Conservation (phyloP, 2,113 vertebrate genomes). For the Antechinus flavipes region DNA sequence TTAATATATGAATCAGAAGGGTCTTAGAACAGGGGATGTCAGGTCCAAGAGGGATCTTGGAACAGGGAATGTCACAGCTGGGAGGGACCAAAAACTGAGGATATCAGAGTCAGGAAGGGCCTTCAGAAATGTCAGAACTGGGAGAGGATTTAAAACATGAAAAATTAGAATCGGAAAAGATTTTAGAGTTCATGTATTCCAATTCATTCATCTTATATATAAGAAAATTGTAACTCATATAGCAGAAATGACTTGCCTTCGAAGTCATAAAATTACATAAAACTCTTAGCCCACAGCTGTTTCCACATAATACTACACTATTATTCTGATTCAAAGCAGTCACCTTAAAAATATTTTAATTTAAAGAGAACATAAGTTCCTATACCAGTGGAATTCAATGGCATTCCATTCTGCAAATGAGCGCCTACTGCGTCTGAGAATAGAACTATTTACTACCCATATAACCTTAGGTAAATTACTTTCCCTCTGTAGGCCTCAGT, state of each 20-base stretch:
- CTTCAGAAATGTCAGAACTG: not conserved
- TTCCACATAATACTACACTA: not conserved
- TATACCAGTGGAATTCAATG: not conserved
- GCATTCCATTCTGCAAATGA: not conserved
- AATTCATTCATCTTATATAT: not conserved
- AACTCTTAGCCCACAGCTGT: not conserved
- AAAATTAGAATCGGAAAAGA: not conserved
- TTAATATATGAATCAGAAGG: not conserved
- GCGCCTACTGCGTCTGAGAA: not conserved
- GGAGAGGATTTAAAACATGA: not conserved
- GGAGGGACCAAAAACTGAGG: not conserved
- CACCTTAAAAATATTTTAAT: not conserved
- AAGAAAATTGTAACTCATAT: not conserved
- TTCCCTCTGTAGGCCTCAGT: not conserved
- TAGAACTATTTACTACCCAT: not conserved
- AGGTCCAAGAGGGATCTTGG: not conserved
- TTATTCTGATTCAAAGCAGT: not conserved
- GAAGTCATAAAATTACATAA: not conserved
- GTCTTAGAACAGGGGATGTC: not conserved
- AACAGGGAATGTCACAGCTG: not conserved
- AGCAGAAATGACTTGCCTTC: not conserved
- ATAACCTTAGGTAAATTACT: not conserved
- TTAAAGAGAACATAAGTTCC: not conserved
- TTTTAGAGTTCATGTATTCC: not conserved
- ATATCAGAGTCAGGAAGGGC: not conserved